Evolutionary conservation across 2,888 invertebrate species (phyloP), one percentile per base, ranked within the genome.

Genomic region (Electrophaes corylata): DNA sequence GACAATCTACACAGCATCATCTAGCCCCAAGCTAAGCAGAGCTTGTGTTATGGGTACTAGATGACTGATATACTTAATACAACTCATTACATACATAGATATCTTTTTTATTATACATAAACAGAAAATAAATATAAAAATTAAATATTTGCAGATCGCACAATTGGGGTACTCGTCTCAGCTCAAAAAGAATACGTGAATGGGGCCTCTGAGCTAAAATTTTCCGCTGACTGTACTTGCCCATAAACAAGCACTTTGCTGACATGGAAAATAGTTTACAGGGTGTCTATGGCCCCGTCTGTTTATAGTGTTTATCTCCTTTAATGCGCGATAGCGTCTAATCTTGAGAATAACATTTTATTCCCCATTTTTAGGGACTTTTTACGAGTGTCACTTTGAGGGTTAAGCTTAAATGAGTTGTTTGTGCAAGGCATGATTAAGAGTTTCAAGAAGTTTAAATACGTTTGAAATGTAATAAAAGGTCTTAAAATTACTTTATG

Each of bases 201-300:
- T n/a, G n/a, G n/a, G n/a, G n/a, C n/a, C n/a, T n/a, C n/a, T n/a
- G 4, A 11, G 11, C 1, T n/a, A 31, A 31, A 31, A 1, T 31
- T 4, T 37, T 2, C 14, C 16, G 10, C 31, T 18, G 10, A 48
- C 55, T 20, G 50, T 55, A 50, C 47, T 79, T 37, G 37, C 10
- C 79, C 79, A 83, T 86, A 86, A 87, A 84, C 78, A 81, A 77
- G 80, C 79, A 83, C 83, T 88, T 86, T 78, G 89, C 88, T 88
- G 89, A 89, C 88, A 87, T 83, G 85, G 87, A 86, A 88, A 89
- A 88, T 88, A 88, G 89, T 89, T 88, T 88, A 88, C 83, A 85
- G 79, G 83, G 81, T 67, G 79, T 83, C 81, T 83, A 75, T 76
- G 78, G 75, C 80, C 77, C 78, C 77, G 76, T 77, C 75, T 53